phyloP scores from a whole-genome alignment of 1,140 invertebrate species.

The Drosophila santomea region DNA sequence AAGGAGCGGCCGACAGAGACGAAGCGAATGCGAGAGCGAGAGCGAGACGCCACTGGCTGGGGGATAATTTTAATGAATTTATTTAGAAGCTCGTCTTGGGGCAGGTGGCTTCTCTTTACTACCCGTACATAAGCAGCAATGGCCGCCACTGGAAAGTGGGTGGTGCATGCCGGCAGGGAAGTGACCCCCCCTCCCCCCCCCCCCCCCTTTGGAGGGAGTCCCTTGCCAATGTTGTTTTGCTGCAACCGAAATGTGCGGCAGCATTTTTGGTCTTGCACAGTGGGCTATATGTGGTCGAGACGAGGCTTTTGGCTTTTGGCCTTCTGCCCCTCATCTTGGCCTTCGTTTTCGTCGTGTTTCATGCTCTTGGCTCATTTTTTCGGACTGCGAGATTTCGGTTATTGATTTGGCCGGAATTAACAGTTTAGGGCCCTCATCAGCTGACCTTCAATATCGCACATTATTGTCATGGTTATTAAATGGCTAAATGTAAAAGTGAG shows the following conservation, averaged over 20 bases:
- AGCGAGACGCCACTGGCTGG: constrained; percentile 23
- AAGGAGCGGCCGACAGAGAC: constrained; percentile 5
- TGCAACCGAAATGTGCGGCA: constrained; percentile 83
- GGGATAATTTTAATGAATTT: constrained; percentile 83
- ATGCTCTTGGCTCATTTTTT: constrained; percentile 14
- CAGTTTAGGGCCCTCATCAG: neutral
- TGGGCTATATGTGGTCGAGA: constrained; percentile 79
- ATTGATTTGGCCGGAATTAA: constrained; percentile 12
- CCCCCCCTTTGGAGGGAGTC: neutral
- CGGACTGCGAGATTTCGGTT: constrained; percentile 23
- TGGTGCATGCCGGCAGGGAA: too few relatives aligned
- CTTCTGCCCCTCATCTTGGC: constrained; percentile 3
- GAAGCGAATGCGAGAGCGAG: constrained; percentile 2
- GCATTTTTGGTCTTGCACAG: constrained; percentile 81
- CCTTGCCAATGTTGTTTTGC: constrained; percentile 68
- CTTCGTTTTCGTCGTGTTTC: constrained; percentile 21
- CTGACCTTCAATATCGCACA: too few relatives aligned
- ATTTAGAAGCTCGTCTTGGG: constrained; percentile 74
- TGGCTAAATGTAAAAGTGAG: too few relatives aligned
- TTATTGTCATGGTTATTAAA: too few relatives aligned
- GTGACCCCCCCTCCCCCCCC: too few relatives aligned
- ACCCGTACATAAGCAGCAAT: constrained; percentile 18
- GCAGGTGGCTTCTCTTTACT: constrained; percentile 29
- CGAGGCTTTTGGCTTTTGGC: constrained; percentile 19
- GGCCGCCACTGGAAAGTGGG: constrained; percentile 1